phyloP scores from a whole-genome alignment of 2,888 invertebrate genomes.

The Mactromeris polynyma region DNA sequence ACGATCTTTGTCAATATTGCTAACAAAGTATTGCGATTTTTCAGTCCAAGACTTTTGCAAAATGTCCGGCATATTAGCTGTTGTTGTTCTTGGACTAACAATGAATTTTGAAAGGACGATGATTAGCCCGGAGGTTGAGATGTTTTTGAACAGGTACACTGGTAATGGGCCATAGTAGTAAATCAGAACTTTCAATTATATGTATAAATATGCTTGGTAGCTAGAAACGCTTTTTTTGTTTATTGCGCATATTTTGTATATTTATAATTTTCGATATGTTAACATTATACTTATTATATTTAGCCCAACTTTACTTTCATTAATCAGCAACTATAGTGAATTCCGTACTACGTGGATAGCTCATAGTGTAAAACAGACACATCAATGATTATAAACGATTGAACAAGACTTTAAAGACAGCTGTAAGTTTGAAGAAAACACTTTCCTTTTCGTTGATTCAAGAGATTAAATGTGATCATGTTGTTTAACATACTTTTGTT shows the following conservation, averaged over 20 bases:
- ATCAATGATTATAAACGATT: too few relatives aligned
- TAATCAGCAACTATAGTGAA: too few relatives aligned
- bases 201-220: not conserved
- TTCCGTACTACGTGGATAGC: too few relatives aligned
- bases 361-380: too few relatives aligned
- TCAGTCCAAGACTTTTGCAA: conserved; percentile 82
- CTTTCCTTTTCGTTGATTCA: too few relatives aligned
- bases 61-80: conserved; percentile 88
- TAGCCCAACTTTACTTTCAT: too few relatives aligned
- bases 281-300: too few relatives aligned
- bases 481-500: too few relatives aligned
- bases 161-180: not conserved
- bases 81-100: conserved; percentile 87
- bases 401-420: too few relatives aligned
- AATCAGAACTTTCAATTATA: not conserved
- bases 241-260: not conserved
- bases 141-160: conserved; percentile 86
- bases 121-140: conserved; percentile 88
- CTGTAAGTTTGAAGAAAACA: too few relatives aligned
- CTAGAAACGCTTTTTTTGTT: not conserved
- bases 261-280: too few relatives aligned
- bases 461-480: too few relatives aligned
- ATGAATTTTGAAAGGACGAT: conserved; percentile 86
- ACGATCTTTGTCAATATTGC: not conserved
- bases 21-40: conserved; percentile 36